Evolutionary conservation across 2,113 vertebrate genomes (phyloP), one percentile per base, ranked within the genome.

Genomic region (Clarias batrachus): DNA sequence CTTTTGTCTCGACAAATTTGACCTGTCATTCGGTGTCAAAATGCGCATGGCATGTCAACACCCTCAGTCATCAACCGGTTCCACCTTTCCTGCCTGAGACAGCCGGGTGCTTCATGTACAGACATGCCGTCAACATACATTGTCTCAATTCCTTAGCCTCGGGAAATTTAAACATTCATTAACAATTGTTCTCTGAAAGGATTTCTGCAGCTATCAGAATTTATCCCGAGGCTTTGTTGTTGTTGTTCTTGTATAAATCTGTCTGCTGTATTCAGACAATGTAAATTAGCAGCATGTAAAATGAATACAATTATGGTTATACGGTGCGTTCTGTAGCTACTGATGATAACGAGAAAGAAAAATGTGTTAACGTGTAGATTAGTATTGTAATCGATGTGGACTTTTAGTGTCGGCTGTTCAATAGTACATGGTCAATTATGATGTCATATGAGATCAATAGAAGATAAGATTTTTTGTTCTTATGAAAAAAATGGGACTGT

Each of bases 11-110:
- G 60, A 33, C 71, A 82, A 77, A 62, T 57, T 77, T 81, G 81
- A 88, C 81, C 76, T 81, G 88, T 85, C 56, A 41, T 25, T 76
- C 27, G n/a, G 11, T 81, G 86, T 90, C 84, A 86, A 79, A 87
- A 84, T 57, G 76, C 84, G 81, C 70, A 63, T 25, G 60, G 23
- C 41, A 23, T 82, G 76, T 90, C 90, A 89, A 85, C 90, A 68
- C 81, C 73, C 23, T 60, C 83, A 81, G 86, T 80, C 86, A 86
- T 60, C 54, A 16, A 65, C 59, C 82, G 56, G 81, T 86, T 89
- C 82, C 25, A 59, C 62, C 37, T 83, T 86, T 80, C 70, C 81
- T 63, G 60, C 33, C 68, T 19, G 76, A 79, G 56, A 73, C 60
- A 33, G 57, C 56, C 23, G 2, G 4, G 11, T 25, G 78, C 48